Evolutionary conservation across 2,113 vertebrate species (phyloP), one percentile per base, ranked within the genome.

Genomic region (Catagonus wagneri): DNA sequence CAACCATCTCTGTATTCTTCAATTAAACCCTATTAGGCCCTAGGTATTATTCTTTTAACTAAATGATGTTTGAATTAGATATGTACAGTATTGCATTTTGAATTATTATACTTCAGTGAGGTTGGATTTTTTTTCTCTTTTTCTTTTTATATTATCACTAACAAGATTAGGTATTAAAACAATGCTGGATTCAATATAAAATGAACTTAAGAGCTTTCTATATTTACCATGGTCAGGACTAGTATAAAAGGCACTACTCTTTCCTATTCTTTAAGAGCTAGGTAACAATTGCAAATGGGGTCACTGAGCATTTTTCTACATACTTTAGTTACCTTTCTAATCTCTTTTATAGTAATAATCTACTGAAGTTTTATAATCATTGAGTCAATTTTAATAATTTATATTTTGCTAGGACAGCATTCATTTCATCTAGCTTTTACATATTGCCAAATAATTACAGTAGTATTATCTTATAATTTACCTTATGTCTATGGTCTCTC

Each of bases 321-420:
- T 65, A 65, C 19, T 44, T 87, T 72, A 78, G 7, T 50, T 78
- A 92, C 15, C 7, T 39, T 87, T 92, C 65, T 79, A 68, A 89
- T 69, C 14, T 76, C 11, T 76, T 61, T 68, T 88, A 66, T 52
- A 58, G 12, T 72, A 66, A 80, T 74, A 14, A 80, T 0, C 1
- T 16, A 66, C 54, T 68, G n/a, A 54, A 93, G 16, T 66, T 89
- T 68, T 79, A 61, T 39, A 89, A 63, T 34, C 83, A 92, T 4
- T 72, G 75, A 92, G 15, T 72, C 23, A 61, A 58, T 75, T 86
- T 75, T 85, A 85, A 44, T 27, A 72, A 79, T 76, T 83, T 79
- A 74, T 84, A 85, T 93, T 86, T 96, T 93, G 3, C 17, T 80
- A 95, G 7, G 17, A 75, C 34, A 84, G 44, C 56, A 90, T 52